Percentiles rank a stretch among this genome's conserved stretches.
Conservation (phyloP, 2,888 invertebrate species). For the Tolmerus cingulatus region DNA sequence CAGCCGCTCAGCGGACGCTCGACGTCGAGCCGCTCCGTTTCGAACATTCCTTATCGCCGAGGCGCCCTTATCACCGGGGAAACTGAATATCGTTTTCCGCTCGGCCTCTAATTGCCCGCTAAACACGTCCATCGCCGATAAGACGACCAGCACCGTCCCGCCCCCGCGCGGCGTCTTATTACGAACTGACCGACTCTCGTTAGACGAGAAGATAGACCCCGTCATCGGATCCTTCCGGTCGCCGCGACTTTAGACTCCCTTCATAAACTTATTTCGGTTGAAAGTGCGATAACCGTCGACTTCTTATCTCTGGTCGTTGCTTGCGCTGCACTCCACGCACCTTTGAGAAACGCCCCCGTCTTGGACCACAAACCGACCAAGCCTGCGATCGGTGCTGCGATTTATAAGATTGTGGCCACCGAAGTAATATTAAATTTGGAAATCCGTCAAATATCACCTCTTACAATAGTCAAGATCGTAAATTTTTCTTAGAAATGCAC, state of each 20-base stretch:
- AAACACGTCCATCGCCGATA: slow-evolving; percentile 8
- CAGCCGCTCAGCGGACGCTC: not conserved
- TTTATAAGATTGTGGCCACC: not conserved
- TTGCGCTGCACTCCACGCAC: not conserved
- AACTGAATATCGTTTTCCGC: slow-evolving; percentile 37
- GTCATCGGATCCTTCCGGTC: slow-evolving; percentile 31
- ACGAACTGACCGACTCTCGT: slow-evolving; percentile 11
- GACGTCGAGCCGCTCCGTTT: not conserved
- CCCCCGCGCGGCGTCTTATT: not conserved
- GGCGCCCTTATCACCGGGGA: slow-evolving; percentile 28
- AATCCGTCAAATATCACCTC: not conserved
- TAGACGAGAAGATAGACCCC: not conserved
- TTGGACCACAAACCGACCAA: not conserved
- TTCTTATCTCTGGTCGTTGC: not conserved
- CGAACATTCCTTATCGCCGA: not conserved
- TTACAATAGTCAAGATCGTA: not conserved
- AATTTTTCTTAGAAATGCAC: no score
- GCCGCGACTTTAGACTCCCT: not conserved
- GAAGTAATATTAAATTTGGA: not conserved
- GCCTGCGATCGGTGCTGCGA: not conserved
- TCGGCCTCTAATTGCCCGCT: slow-evolving; percentile 24
- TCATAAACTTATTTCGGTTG: not conserved
- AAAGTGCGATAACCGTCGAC: not conserved
- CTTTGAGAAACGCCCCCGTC: not conserved
- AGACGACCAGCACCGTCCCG: not conserved